These are phyloP conservation scores for Chrysolina oricalcia DNA, from an alignment of 2,888 invertebrate genomes.

Conservation along the genomic window DNA sequence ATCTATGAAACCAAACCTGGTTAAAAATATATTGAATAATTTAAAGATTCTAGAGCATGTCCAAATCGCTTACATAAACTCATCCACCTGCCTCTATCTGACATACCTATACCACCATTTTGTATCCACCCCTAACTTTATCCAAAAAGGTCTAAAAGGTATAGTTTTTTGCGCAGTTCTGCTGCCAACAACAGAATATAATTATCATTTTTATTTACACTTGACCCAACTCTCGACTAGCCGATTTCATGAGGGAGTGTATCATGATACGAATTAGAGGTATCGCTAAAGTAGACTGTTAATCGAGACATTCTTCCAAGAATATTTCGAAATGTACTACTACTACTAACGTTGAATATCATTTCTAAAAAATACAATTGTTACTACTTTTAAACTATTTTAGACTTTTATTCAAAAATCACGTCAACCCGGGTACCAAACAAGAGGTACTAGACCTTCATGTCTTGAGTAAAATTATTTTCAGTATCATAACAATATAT, in stretches of 20 bases:
- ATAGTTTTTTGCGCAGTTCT: constrained; percentile 7
- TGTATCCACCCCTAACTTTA: not conserved
- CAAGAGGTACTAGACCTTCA: too few species aligned
- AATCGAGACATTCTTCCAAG: not conserved
- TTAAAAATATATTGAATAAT: too few species aligned
- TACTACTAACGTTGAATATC: too few species aligned
- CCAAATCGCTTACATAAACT: not conserved
- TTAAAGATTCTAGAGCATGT: not conserved
- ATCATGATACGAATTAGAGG: not conserved
- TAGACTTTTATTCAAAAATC: too few species aligned
- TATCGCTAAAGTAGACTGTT: not conserved
- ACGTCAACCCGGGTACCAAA: too few species aligned
- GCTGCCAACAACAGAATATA: constrained; percentile 10
- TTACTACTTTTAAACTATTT: too few species aligned
- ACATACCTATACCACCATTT: not conserved
- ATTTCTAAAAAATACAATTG: too few species aligned
- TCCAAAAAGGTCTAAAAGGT: constrained; percentile 12
- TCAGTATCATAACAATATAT: too few species aligned
- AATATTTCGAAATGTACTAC: too few species aligned
- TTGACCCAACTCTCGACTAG: constrained; percentile 10
- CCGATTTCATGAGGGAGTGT: not conserved
- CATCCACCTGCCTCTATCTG: not conserved
- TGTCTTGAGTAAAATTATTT: too few species aligned
- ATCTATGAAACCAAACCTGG: too few species aligned
- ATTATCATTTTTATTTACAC: constrained; percentile 36